Percentiles rank a stretch among this genome's conserved stretches.
phyloP scores from a whole-genome alignment of 1,140 invertebrate genomes.

The Brachionus rubens region DNA sequence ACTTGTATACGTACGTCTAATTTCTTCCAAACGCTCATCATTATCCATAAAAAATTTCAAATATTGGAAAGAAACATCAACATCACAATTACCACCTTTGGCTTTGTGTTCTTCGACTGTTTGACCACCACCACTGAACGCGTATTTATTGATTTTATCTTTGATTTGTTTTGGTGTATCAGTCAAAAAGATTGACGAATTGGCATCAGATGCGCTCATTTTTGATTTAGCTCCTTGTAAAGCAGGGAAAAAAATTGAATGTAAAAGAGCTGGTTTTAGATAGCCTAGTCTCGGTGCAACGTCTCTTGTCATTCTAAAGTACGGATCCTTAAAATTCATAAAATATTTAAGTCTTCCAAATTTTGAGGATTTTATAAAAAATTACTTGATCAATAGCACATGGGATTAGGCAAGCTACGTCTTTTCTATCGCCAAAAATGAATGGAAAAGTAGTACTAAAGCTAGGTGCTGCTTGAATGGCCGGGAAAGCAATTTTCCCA shows the following conservation, averaged over 20 bases:
- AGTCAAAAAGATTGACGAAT: slow-evolving; percentile 87
- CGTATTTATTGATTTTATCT: slow-evolving; percentile 96
- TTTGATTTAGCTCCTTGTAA: slow-evolving; percentile 93
- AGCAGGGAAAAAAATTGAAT: slow-evolving; percentile 91
- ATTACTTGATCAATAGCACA: slow-evolving; percentile 93
- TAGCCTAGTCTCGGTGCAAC: slow-evolving; percentile 82
- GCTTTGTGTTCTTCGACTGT: slow-evolving; percentile 87
- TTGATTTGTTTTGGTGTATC: slow-evolving; percentile 95
- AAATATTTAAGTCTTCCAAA: not conserved
- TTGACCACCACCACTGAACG: slow-evolving; percentile 90
- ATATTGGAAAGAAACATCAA: slow-evolving; percentile 95
- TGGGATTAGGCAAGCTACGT: slow-evolving; percentile 84
- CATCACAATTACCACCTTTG: slow-evolving; percentile 85
- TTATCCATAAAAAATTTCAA: slow-evolving; percentile 91
- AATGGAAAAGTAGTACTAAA: slow-evolving; percentile 91
- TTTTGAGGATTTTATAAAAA: not conserved
- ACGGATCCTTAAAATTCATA: slow-evolving; percentile 72
- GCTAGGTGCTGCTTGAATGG: slow-evolving; percentile 90
- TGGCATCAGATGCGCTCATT: slow-evolving; percentile 93
- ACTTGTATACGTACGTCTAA: slow-evolving; percentile 77
- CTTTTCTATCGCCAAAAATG: slow-evolving; percentile 74
- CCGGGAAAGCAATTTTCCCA: slow-evolving; percentile 93
- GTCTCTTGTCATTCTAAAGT: slow-evolving; percentile 96
- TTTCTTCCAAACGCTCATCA: slow-evolving; percentile 79
- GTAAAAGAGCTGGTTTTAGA: slow-evolving; percentile 87